A percentile compares a stretch with the other conserved stretches of the same genome.
These are phyloP conservation scores for Eleutherodactylus coqui DNA, from an alignment of 2,797 vertebrate species.

Conservation along the genomic window DNA sequence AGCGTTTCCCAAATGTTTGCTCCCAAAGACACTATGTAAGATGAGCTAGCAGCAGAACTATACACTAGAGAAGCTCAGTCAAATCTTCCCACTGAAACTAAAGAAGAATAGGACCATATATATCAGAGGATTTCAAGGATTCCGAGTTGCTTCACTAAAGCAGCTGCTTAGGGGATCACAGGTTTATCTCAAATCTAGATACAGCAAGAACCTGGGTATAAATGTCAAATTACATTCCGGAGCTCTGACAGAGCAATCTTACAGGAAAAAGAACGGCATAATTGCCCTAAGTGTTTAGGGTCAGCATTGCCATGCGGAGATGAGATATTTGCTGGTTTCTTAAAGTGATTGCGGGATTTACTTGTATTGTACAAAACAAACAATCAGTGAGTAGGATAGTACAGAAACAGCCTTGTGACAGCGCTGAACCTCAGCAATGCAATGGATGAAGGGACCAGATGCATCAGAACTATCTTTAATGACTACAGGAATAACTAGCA, in stretches of 20 bases:
- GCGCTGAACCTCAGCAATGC: too few relatives aligned
- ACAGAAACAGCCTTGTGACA: too few relatives aligned
- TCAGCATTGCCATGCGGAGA: background rate
- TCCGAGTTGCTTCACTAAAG: background rate
- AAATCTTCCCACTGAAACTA: background rate
- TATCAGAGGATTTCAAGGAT: slow-evolving; percentile 6
- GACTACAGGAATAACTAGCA: too few relatives aligned
- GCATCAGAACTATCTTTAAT: too few relatives aligned
- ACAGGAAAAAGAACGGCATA: background rate
- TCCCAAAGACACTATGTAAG: background rate
- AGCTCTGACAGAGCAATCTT: background rate
- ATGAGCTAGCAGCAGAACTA: background rate
- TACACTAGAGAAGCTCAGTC: background rate
- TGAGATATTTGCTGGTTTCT: background rate
- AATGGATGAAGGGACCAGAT: too few relatives aligned
- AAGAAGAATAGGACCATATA: background rate
- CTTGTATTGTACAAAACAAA: too few relatives aligned
- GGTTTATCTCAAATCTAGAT: background rate
- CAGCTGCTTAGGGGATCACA: background rate
- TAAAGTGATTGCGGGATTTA: background rate
- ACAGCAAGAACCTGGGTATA: background rate
- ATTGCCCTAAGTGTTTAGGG: background rate
- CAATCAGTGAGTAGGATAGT: too few relatives aligned
- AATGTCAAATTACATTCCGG: background rate
- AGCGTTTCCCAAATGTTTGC: background rate